Evolutionary conservation across 2,113 vertebrate genomes (phyloP), one percentile per base, ranked within the genome.

Genomic region (Peromyscus leucopus): DNA sequence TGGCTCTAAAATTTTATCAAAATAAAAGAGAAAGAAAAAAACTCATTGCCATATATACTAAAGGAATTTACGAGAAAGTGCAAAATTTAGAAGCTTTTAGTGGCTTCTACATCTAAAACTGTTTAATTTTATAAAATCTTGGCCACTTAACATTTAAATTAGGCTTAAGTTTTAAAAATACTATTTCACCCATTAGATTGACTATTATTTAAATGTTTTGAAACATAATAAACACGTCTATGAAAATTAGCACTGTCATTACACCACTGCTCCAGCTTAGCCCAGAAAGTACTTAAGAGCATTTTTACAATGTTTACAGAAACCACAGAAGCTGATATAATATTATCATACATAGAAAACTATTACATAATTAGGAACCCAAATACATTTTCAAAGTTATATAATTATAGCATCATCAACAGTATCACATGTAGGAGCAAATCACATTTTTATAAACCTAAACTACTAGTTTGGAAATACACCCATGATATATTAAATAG

Each of bases 171-270:
- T 74, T 92, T 79, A 63, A 90, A 96, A 80, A 57, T 78, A 75
- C 0, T 1, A 83, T 88, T 97, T 97, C 88, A 97, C 88, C 92
- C 96, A 96, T 92, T 51, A 96, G 94, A 92, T 88, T 92, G 21
- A 21, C 71, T 95, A 59, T 78, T 82, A 91, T 24, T 33, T 33
- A 85, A 75, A 93, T 72, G 36, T 72, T 72, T 10, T 93, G 67
- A 86, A 22, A 57, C 19, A 1, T 7, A 55, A 16, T 1, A 61
- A 1, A 5, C 10, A 42, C 0, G 1, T 78, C 36, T 93, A 57
- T 79, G 94, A 92, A 97, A 95, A 95, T 78, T 55, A 85, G 82
- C 87, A 95, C 26, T 28, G 10, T 65, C 39, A 21, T 75, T n/a
- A 19, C 2, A 92, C 17, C 9, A 59, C 0, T 16, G 46, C 13